Percentiles rank a stretch among this genome's conserved stretches.
Conservation (phyloP, 2,888 invertebrate species). For the Lithophane socia region DNA sequence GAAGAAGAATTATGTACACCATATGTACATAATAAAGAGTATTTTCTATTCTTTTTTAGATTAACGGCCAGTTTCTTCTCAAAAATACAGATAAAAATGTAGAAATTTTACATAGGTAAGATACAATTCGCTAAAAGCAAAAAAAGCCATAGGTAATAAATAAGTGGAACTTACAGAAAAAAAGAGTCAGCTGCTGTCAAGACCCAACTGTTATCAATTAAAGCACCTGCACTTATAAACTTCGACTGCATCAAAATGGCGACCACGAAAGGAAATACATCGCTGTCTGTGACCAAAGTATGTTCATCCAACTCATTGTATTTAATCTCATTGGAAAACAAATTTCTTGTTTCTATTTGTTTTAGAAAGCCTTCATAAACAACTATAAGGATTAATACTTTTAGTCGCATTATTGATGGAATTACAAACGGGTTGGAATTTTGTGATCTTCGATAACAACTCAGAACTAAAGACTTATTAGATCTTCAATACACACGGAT, state of each 20-base stretch:
- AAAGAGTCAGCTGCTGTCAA: conserved; percentile 82
- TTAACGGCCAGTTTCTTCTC: too few relatives aligned
- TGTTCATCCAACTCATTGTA: conserved; percentile 72
- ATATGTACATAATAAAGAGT: too few relatives aligned
- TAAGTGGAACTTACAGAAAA: conserved; percentile 75
- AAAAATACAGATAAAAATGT: too few relatives aligned
- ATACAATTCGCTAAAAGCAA: too few relatives aligned
- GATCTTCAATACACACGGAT: background rate
- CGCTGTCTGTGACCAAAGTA: conserved; percentile 71
- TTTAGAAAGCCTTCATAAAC: conserved; percentile 16
- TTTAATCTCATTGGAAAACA: conserved; percentile 34
- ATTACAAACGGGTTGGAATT: background rate
- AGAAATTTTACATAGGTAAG: too few relatives aligned
- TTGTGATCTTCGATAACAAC: background rate
- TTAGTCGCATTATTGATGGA: conserved; percentile 30
- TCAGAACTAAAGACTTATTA: background rate
- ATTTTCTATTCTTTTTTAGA: too few relatives aligned
- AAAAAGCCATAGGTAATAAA: background rate
- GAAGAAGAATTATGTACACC: too few relatives aligned
- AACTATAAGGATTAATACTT: background rate
- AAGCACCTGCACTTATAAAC: conserved; percentile 81
- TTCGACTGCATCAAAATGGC: conserved; percentile 78
- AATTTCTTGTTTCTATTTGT: background rate
- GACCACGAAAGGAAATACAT: conserved; percentile 81
- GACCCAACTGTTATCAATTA: conserved; percentile 82